Conservation (phyloP, 1,140 invertebrate genomes). For the Delia radicum region DNA sequence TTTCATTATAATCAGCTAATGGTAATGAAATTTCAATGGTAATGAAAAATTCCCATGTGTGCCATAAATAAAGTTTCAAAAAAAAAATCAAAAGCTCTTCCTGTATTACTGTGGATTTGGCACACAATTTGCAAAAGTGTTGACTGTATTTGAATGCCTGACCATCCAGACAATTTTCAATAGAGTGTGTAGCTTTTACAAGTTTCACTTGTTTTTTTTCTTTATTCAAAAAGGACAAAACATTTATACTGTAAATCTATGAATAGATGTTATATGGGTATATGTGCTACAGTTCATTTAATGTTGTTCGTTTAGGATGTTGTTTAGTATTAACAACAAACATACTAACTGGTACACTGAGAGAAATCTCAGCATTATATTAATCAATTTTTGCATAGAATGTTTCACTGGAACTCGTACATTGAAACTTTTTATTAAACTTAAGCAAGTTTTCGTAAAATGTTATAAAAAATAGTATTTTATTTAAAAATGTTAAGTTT, state of each 20-base stretch:
- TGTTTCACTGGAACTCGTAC: too few relatives aligned
- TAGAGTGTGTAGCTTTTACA: neutral
- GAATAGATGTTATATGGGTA: neutral
- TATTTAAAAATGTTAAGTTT: too few relatives aligned
- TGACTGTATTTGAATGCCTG: neutral
- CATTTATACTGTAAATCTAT: neutral
- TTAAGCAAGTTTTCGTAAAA: too few relatives aligned
- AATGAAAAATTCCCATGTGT: too few relatives aligned
- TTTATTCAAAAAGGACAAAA: neutral
- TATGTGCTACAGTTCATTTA: neutral
- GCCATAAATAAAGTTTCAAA: neutral
- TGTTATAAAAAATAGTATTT: too few relatives aligned
- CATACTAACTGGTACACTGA: neutral
- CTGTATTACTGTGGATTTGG: slow-evolving; percentile 1
- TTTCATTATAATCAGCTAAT: too few relatives aligned
- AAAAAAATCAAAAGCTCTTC: neutral
- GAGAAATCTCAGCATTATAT: too few relatives aligned
- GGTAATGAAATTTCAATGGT: too few relatives aligned
- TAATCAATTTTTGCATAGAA: too few relatives aligned
- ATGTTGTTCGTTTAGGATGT: neutral
- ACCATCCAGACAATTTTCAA: neutral
- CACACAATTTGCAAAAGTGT: slow-evolving; percentile 4
- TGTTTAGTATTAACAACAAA: neutral
- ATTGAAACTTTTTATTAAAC: too few relatives aligned
- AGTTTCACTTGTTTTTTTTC: neutral